Conservation (phyloP, 1,140 invertebrate genomes). For the Harlomillsia oculata region DNA sequence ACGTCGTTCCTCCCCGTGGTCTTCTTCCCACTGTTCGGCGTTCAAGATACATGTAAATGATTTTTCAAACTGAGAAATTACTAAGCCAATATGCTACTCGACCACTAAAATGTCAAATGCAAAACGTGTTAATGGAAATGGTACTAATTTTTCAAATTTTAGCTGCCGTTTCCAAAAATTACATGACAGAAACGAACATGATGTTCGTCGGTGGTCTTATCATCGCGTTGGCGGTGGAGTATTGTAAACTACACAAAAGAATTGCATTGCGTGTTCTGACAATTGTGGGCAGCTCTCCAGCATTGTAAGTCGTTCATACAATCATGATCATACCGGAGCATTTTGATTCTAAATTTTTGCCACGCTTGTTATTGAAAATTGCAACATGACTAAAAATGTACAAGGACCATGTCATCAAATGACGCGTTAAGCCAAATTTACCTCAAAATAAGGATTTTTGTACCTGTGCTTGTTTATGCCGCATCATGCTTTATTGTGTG, state of each 20-base stretch:
- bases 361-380: too few relatives aligned
- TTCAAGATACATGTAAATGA: constrained; percentile 49
- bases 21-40: constrained; percentile 65
- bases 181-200: constrained; percentile 43
- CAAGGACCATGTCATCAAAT: too few relatives aligned
- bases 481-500: too few relatives aligned
- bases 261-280: constrained; percentile 42
- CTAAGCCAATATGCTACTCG: constrained; percentile 1
- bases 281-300: constrained; percentile 40
- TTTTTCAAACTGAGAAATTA: neutral
- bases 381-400: too few relatives aligned
- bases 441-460: too few relatives aligned
- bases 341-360: too few relatives aligned
- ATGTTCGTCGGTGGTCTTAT: constrained; percentile 49
- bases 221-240: constrained; percentile 43
- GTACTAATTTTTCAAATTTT: constrained; percentile 40
- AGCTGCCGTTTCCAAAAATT: constrained; percentile 19
- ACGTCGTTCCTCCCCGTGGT: constrained; percentile 74
- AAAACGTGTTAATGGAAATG: neutral
- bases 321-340: too few relatives aligned
- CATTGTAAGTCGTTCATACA: constrained; percentile 30
- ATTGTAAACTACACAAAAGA: constrained; percentile 42
- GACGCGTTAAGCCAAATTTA: too few relatives aligned
- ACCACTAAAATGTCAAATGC: neutral
- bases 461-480: too few relatives aligned